phyloP scores from a whole-genome alignment of 2,113 vertebrate species.

The Xiphophorus maculatus region DNA sequence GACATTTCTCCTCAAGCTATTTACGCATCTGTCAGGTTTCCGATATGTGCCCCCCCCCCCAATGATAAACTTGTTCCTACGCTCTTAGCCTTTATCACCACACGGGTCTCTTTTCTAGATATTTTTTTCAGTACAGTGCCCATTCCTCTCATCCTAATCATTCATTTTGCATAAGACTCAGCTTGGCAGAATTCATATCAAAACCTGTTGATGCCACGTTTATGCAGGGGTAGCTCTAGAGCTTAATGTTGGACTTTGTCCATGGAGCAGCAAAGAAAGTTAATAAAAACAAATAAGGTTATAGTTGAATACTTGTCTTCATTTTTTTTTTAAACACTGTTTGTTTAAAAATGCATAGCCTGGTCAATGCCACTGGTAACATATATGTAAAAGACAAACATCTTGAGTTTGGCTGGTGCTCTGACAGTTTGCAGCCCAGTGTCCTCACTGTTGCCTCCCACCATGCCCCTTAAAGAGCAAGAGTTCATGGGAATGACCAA shows the following conservation, averaged over 20 bases:
- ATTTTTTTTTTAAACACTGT: constrained; percentile 9
- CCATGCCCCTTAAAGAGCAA: constrained; percentile 82
- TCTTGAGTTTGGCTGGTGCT: constrained; percentile 55
- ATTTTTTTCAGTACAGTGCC: constrained; percentile 49
- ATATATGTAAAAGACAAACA: constrained; percentile 17
- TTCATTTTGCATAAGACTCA: constrained; percentile 36
- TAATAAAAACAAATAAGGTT: not conserved
- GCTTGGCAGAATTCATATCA: constrained; percentile 62
- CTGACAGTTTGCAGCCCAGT: constrained; percentile 73
- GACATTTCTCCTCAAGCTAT: too few species aligned
- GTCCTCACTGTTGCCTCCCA: constrained; percentile 82
- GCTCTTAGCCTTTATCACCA: constrained; percentile 47
- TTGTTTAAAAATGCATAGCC: constrained; percentile 1
- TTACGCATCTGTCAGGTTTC: too few species aligned
- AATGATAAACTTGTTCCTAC: too few species aligned
- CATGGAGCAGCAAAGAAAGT: constrained; percentile 20
- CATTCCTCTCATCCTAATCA: constrained; percentile 62
- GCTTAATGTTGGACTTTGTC: constrained; percentile 35
- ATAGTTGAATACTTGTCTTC: not conserved
- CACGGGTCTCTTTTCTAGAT: constrained; percentile 55
- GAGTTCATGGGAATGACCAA: constrained; percentile 97
- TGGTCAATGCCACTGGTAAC: constrained; percentile 1
- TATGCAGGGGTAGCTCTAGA: constrained; percentile 14
- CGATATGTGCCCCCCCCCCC: too few species aligned
- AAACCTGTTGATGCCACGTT: constrained; percentile 64